A percentile compares a stretch with the other conserved stretches of the same genome.
Conservation (phyloP, 2,113 vertebrate genomes). For the Callaeas wilsoni region DNA sequence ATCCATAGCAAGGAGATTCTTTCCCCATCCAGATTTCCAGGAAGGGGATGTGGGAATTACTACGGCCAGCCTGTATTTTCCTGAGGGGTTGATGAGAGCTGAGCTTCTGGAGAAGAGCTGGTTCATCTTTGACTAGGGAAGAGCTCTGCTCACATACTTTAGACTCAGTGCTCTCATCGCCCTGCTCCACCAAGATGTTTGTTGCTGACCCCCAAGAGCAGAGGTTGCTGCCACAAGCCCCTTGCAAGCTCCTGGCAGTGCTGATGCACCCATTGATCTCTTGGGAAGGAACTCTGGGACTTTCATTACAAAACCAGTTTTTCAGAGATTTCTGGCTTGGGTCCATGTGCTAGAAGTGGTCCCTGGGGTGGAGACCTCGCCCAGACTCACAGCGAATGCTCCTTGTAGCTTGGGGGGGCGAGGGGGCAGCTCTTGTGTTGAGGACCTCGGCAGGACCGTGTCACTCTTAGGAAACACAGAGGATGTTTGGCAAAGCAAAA, state of each 20-base stretch:
- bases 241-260: accelerated
- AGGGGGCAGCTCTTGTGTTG: background rate
- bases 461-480: background rate
- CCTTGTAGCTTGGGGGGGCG: accelerated
- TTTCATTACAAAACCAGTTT: background rate
- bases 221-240: background rate
- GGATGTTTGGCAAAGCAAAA: background rate
- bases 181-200: accelerated
- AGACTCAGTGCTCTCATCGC: accelerated
- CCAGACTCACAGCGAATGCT: accelerated
- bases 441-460: accelerated
- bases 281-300: background rate
- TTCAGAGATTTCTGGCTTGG: background rate
- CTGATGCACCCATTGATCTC: background rate
- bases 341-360: background rate
- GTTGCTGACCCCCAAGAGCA: background rate
- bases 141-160: background rate
- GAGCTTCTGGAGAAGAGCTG: background rate
- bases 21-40: background rate
- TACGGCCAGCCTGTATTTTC: background rate
- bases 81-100: background rate
- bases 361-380: background rate
- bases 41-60: background rate
- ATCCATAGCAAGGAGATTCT: background rate
- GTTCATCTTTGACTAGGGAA: background rate